Evolutionary conservation across 2,113 vertebrate species (phyloP).

Genomic region (Sinocyclocheilus maitianheensis): DNA sequence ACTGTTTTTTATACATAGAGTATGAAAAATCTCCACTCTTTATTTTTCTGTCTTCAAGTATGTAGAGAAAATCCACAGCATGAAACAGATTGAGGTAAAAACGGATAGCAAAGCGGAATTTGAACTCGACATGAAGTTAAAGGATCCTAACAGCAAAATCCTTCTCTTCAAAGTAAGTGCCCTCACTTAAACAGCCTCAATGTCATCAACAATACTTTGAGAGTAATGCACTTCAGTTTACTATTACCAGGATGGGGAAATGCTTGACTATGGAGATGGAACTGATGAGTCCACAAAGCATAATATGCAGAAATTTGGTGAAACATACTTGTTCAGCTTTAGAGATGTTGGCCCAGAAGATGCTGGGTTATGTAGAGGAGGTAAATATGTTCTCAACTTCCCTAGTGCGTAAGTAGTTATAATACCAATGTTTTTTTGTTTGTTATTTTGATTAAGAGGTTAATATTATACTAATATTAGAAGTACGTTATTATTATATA

Average conservation of each 20-base stretch:
- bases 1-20: not conserved
- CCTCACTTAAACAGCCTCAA: slow-evolving; percentile 26
- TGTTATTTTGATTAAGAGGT: too few species aligned
- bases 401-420: slow-evolving; percentile 69
- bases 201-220: slow-evolving; percentile 49
- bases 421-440: not conserved
- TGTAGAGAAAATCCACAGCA: slow-evolving; percentile 72
- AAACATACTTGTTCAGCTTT: slow-evolving; percentile 80
- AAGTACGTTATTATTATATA: not conserved
- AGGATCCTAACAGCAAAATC: slow-evolving; percentile 76
- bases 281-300: slow-evolving; percentile 73
- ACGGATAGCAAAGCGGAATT: slow-evolving; percentile 77
- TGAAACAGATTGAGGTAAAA: slow-evolving; percentile 80
- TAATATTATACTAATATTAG: not conserved
- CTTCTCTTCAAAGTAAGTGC: slow-evolving; percentile 83
- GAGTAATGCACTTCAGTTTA: not conserved
- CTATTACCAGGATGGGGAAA: slow-evolving; percentile 77
- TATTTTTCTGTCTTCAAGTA: slow-evolving; percentile 68
- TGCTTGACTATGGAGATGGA: slow-evolving; percentile 72
- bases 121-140: slow-evolving; percentile 81
- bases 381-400: slow-evolving; percentile 82
- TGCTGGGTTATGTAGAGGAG: slow-evolving; percentile 83
- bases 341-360: slow-evolving; percentile 80
- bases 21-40: not conserved
- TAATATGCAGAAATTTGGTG: slow-evolving; percentile 74